Conservation (phyloP, 2,113 vertebrate genomes). For the Catharus fuscescens region DNA sequence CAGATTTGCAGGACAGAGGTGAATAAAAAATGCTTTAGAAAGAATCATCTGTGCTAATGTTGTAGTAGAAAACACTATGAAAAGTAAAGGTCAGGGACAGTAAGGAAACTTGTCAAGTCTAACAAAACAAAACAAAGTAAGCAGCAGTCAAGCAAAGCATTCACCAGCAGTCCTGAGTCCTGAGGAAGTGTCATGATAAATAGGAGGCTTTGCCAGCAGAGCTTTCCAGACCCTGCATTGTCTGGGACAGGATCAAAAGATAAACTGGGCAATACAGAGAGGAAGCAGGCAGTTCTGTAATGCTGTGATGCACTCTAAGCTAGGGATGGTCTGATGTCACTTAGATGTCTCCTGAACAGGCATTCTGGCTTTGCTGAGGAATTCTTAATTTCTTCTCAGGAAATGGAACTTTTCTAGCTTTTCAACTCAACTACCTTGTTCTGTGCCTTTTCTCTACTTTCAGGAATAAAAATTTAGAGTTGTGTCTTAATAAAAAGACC, state of each 20-base stretch:
- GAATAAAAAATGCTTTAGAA: not conserved
- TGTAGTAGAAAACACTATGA: not conserved
- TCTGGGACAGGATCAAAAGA: not conserved
- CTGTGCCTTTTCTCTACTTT: not conserved
- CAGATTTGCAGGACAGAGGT: not conserved
- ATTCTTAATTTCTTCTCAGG: not conserved
- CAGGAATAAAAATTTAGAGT: not conserved
- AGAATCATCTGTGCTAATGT: not conserved
- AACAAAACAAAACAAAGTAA: not conserved
- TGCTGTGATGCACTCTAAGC: not conserved
- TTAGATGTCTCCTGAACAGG: not conserved
- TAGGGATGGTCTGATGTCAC: not conserved
- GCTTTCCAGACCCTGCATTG: not conserved
- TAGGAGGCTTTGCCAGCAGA: not conserved
- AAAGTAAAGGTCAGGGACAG: not conserved
- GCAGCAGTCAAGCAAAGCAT: not conserved
- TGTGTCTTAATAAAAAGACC: not conserved
- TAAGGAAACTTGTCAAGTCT: not conserved
- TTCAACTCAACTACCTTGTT: not conserved
- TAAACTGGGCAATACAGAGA: not conserved
- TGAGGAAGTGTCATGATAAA: not conserved
- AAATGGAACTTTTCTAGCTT: not conserved
- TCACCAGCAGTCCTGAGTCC: not conserved
- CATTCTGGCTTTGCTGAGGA: not conserved
- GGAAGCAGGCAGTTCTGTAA: accelerated